Base-by-base conservation (phyloP, 2,113 vertebrate species). In the Cyrtonyx montezumae region DNA sequence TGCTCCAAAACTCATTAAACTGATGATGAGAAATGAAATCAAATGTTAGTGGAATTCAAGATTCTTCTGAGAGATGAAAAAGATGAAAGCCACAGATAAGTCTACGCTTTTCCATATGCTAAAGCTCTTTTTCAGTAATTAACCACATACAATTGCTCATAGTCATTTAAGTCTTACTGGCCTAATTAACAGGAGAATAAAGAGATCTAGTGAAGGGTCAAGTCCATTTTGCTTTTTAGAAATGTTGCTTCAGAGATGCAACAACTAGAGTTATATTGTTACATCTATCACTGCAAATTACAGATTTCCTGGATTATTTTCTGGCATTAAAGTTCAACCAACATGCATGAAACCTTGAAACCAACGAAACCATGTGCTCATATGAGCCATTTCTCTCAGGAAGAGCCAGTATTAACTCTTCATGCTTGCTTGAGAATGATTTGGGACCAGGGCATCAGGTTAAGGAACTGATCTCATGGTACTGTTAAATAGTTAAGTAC, bases 401-500 rank as follows among this genome's bases (percentile, higher is more conserved):
- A 51, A 75, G 30, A n/a, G 23, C 7, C 8, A 18, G 8, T 43
- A 62, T 36, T 34, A 37, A 48, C 19, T 79, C 30, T 19, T 68
- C 12, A 23, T 74, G 32, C 20, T 8, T n/a, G 15, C 23, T 77
- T 65, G 43, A 11, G 18, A 82, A 42, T 55, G 61, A 22, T 42
- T 62, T 66, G 20, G 15, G 11, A 49, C 17, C 0, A 0, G 42
- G 8, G 9, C 8, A 48, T 62, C 19, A 21, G 25, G 30, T 11
- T 62, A 19, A 63, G 7, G 0, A 4, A 22, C n/a, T 22, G 34
- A 56, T 42, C 4, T 48, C n/a, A 76, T 14, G 9, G 26, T 34
- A 37, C 23, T 9, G 21, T 2, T 6, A 34, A 8, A 2, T 40
- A 25, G 2, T 51, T 0, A 1, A 42, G 25, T 79, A 12, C 37